Evolutionary conservation across 2,113 vertebrate genomes (phyloP), one percentile per base, ranked within the genome.

Genomic region (Circaetus gallicus): DNA sequence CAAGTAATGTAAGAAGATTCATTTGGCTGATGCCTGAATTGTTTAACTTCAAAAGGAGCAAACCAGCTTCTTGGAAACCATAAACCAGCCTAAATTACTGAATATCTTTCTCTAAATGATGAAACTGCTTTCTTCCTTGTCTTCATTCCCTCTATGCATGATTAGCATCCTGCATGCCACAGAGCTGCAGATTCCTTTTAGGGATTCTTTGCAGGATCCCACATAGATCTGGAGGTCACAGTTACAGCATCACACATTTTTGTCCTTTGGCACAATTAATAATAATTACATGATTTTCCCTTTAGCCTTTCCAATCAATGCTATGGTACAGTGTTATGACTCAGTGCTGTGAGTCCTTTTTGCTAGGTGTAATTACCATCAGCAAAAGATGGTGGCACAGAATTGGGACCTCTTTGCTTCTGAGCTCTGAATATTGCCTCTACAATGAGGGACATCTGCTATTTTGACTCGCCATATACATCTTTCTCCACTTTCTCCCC

Each of bases 1-100:
- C 99, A 99, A 97, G 74, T 98, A 77, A 97, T 99, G 99, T 99
- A 99, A 99, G 99, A 71, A 84, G 70, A 76, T 79, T 45, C 36
- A 63, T 86, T 65, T 93, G 80, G 55, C 59, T 86, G 58, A 69
- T 90, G 42, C 36, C 38, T 87, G 73, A 85, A 36, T 70, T 70
- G 58, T 63, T 83, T 59, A 73, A 29, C 65, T 87, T 94, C 47
- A 63, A 67, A 52, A 94, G 47, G 29, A 88, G 62, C 67, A 89
- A 91, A 61, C 6, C 25, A 65, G 15, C n/a, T 89, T 61, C 56
- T 49, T 80, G 15, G 50, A 91, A 95, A 82, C 26, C 32, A 85
- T 36, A 72, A 83, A 62, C 4, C n/a, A 66, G 34, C 45, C 62
- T 71, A 36, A 83, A 91, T 72, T 59, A 53, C 47, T 80, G 31